Evolutionary conservation across 2,113 vertebrate species (phyloP).

Genomic region (Arvicanthis niloticus): DNA sequence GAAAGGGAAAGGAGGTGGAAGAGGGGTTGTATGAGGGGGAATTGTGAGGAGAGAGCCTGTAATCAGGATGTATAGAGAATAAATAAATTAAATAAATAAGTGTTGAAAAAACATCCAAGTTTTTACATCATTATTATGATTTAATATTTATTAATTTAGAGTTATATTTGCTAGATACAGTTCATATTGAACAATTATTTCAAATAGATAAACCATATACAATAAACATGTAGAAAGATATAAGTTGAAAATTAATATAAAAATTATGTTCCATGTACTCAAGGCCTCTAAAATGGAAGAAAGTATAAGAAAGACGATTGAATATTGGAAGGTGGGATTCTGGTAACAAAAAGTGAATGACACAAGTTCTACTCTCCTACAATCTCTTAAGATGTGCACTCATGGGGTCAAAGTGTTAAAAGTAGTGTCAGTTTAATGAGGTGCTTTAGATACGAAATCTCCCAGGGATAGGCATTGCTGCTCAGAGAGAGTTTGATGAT

Average conservation of each 20-base stretch:
- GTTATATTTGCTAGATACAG: neutral
- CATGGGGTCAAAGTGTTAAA: neutral
- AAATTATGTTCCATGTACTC: neutral
- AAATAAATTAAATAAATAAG: too few relatives aligned
- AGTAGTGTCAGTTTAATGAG: neutral
- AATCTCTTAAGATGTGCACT: neutral
- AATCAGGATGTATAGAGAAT: too few relatives aligned
- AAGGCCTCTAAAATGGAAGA: neutral
- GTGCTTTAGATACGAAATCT: neutral
- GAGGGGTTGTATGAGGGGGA: too few relatives aligned
- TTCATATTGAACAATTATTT: neutral
- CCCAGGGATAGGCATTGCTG: neutral
- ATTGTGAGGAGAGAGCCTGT: too few relatives aligned
- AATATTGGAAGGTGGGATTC: too few relatives aligned
- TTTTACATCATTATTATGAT: too few relatives aligned
- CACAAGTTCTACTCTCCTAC: neutral
- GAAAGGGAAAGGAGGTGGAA: too few relatives aligned
- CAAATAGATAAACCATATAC: neutral
- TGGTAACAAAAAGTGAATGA: neutral
- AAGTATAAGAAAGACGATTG: neutral
- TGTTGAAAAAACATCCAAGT: too few relatives aligned
- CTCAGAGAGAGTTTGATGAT: neutral
- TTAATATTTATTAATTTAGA: neutral
- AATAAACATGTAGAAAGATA: neutral
- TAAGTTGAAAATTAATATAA: neutral